Evolutionary conservation across 2,113 vertebrate genomes (phyloP).

Genomic region (Anoplopoma fimbria): DNA sequence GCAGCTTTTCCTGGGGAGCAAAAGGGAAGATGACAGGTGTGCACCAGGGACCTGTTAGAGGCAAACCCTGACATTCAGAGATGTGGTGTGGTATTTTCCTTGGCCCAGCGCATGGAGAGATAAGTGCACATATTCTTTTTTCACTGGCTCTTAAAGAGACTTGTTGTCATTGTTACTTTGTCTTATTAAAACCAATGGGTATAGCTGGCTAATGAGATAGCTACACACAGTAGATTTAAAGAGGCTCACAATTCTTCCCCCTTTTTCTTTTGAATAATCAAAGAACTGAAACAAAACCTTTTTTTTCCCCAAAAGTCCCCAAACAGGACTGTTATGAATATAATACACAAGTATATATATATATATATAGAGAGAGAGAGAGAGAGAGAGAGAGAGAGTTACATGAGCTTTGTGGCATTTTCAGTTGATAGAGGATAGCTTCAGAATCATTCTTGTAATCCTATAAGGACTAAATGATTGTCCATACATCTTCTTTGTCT

Average conservation of each 20-base stretch:
- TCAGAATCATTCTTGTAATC: not conserved
- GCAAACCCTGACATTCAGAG: conserved; percentile 66
- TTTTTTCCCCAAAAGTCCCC: not conserved
- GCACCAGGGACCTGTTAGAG: conserved; percentile 72
- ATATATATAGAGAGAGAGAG: no score
- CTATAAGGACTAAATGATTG: not conserved
- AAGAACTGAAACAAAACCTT: not conserved
- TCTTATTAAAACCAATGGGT: conserved; percentile 52
- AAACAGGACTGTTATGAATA: conserved; percentile 3
- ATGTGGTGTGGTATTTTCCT: conserved; percentile 50
- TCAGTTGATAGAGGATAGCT: not conserved
- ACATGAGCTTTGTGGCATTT: not conserved
- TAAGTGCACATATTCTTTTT: conserved; percentile 30
- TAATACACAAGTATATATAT: not conserved
- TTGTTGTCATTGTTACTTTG: conserved; percentile 31
- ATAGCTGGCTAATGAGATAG: conserved; percentile 36
- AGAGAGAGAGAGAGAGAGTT: no score
- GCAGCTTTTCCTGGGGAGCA: conserved; percentile 65
- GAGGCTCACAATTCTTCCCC: not conserved
- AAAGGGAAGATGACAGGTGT: conserved; percentile 67
- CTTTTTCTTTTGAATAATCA: not conserved
- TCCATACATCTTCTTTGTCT: not conserved
- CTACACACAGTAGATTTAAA: conserved; percentile 18
- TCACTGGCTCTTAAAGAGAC: conserved; percentile 32
- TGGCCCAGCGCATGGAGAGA: conserved; percentile 1